Base-by-base conservation (phyloP, 2,113 vertebrate species). In the Campylomormyrus tamandua region DNA sequence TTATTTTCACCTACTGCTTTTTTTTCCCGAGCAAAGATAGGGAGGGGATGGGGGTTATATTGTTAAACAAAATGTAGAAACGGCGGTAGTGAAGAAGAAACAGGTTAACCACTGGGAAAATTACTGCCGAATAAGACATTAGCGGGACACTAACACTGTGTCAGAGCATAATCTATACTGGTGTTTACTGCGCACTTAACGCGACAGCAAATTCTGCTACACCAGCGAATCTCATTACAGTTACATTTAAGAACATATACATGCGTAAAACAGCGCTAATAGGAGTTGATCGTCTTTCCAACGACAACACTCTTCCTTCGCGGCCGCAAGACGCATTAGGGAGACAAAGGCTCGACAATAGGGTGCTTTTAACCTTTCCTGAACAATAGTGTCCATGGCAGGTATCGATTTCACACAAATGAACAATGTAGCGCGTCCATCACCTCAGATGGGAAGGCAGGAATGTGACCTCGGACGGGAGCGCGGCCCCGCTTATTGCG, bases 1-100 rank as follows among this genome's bases (percentile, higher is more conserved):
- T 84, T 84, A 46, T 48, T 84, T 84, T 84, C 83, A 45, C 42
- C 83, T 84, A 84, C 42, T 84, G 74, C 74, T 80, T 42, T 42
- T 31, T 53, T 19, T 80, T 42, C 66, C 66, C 3, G 17, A 45
- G 19, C 21, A 8, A 48, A 84, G 8, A 24, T 10, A 9, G 45
- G 42, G 80, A 21, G 39, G 31, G 35, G 77, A 19, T 15, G 39
- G 39, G 31, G 39, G 21, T 84, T 84, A 45, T 48, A 3, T 3
- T 84, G 21, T 84, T 84, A 1, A 84, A 84, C 10, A 84, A 46
- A 84, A 45, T 48, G 45, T 24, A 84, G 19, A 84, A 24, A 39
- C 39, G 48, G 7, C 21, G n/a, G 27, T 31, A 70, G 62, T 31
- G n/a, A 27, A 31, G 27, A 70, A 27, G 19, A 39, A 46, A 48